phyloP scores from a whole-genome alignment of 2,888 invertebrate genomes.

The Conops quadrifasciatus region DNA sequence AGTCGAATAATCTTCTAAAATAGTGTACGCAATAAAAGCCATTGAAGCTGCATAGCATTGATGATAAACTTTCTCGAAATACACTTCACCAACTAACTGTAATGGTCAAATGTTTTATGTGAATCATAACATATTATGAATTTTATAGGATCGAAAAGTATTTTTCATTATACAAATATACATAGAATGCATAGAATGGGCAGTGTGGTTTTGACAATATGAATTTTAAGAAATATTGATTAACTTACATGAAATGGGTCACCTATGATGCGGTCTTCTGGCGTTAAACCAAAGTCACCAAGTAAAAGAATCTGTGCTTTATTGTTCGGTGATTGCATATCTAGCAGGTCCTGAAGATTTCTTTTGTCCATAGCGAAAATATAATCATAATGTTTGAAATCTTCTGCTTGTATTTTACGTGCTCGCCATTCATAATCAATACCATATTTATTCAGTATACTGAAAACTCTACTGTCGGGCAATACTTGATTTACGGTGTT shows the following conservation, averaged over 20 bases:
- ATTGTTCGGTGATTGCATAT: constrained; percentile 68
- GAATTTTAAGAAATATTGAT: too few relatives aligned
- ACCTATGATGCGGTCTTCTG: constrained; percentile 76
- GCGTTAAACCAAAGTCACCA: constrained; percentile 80
- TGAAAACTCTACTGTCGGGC: constrained; percentile 80
- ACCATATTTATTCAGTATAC: constrained; percentile 75
- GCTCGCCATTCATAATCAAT: constrained; percentile 78
- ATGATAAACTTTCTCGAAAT: constrained; percentile 78
- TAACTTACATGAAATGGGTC: constrained; percentile 88
- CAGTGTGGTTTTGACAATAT: too few relatives aligned
- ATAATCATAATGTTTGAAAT: constrained; percentile 81
- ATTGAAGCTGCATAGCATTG: constrained; percentile 74
- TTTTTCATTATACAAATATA: too few relatives aligned
- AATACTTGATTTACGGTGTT: constrained; percentile 84
- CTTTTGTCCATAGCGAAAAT: constrained; percentile 94
- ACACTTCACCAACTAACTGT: constrained; percentile 71
- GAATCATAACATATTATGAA: too few relatives aligned
- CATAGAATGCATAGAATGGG: too few relatives aligned
- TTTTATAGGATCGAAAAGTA: too few relatives aligned
- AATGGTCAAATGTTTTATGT: too few relatives aligned
- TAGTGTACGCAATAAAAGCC: constrained; percentile 69
- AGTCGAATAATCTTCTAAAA: background rate
- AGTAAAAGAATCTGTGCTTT: constrained; percentile 79
- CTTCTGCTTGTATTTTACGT: constrained; percentile 73
- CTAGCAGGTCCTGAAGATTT: constrained; percentile 66